Percentiles rank a stretch among this genome's conserved stretches.
These are phyloP conservation scores for Xerus rutilus DNA, from an alignment of 2,797 vertebrate genomes.

Conservation along the genomic window DNA sequence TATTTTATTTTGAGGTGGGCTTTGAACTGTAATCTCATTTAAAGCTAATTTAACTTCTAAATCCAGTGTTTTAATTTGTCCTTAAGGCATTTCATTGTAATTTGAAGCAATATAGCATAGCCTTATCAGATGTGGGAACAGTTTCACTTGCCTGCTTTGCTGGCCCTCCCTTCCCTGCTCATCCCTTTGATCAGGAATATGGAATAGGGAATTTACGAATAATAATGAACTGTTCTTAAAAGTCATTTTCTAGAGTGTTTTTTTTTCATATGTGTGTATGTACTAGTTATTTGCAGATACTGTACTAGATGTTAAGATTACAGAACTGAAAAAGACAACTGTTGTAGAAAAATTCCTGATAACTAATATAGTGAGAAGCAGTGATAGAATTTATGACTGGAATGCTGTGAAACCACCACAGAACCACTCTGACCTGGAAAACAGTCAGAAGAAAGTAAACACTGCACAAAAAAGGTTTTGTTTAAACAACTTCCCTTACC, in stretches of 20 bases:
- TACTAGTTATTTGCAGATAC: not conserved
- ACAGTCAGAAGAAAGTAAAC: not conserved
- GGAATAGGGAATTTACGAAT: not conserved
- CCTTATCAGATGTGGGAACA: not conserved
- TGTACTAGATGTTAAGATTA: not conserved
- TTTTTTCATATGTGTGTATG: not conserved
- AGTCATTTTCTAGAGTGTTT: constrained; percentile 38
- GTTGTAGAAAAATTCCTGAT: not conserved
- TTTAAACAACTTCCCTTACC: not conserved
- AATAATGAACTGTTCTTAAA: constrained; percentile 24
- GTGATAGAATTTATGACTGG: not conserved
- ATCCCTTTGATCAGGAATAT: not conserved
- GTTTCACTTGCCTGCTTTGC: not conserved
- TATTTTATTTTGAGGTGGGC: not conserved
- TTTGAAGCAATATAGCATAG: not conserved
- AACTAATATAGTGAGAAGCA: not conserved
- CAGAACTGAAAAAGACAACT: not conserved
- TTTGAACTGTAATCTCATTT: not conserved
- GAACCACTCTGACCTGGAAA: not conserved
- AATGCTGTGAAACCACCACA: not conserved
- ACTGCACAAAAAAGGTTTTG: not conserved
- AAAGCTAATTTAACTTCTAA: constrained; percentile 25
- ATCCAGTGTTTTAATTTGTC: constrained; percentile 14
- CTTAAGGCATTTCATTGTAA: constrained; percentile 13
- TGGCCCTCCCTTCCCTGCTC: not conserved